phyloP scores from a whole-genome alignment of 2,888 invertebrate species.

The Cryptus armator region DNA sequence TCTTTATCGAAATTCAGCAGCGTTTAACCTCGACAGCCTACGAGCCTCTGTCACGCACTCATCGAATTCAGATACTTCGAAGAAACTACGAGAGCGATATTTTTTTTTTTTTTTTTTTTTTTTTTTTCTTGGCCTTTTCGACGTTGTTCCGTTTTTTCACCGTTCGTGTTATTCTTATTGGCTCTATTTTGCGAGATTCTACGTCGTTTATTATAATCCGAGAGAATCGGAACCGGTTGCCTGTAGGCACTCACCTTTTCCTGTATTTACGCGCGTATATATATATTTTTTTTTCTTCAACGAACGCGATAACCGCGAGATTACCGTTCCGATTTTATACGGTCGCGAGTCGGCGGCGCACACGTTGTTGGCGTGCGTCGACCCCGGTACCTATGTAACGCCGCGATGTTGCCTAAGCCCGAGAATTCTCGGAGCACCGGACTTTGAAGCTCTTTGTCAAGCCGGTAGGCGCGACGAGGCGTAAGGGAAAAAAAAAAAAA shows the following conservation, averaged over 20 bases:
- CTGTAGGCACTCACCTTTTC: constrained; percentile 4
- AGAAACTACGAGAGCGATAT: background rate
- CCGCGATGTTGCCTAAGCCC: constrained; percentile 5
- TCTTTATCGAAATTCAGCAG: constrained; percentile 33
- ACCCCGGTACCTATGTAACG: constrained; percentile 46
- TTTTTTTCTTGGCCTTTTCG: background rate
- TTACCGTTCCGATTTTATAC: constrained; percentile 49
- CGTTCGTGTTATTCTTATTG: background rate
- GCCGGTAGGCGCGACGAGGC: constrained; percentile 31
- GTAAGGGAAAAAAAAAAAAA: constrained; percentile 15
- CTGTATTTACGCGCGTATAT: constrained; percentile 4
- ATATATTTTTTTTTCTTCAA: constrained; percentile 47
- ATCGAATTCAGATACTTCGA: constrained; percentile 27
- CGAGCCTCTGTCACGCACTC: constrained; percentile 51
- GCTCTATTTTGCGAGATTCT: background rate
- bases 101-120: background rate
- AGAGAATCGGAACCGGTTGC: background rate
- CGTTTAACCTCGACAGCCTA: constrained; percentile 28
- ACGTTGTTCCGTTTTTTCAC: background rate
- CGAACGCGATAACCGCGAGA: constrained; percentile 54
- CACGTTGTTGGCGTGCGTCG: constrained; percentile 54
- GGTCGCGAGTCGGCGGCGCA: constrained; percentile 1
- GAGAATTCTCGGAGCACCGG: constrained; percentile 30
- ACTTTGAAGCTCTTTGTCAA: constrained; percentile 56
- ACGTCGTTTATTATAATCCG: constrained; percentile 1